Evolutionary conservation across 2,888 invertebrate genomes (phyloP), one percentile per base, ranked within the genome.

Genomic region (Unio pictorum): DNA sequence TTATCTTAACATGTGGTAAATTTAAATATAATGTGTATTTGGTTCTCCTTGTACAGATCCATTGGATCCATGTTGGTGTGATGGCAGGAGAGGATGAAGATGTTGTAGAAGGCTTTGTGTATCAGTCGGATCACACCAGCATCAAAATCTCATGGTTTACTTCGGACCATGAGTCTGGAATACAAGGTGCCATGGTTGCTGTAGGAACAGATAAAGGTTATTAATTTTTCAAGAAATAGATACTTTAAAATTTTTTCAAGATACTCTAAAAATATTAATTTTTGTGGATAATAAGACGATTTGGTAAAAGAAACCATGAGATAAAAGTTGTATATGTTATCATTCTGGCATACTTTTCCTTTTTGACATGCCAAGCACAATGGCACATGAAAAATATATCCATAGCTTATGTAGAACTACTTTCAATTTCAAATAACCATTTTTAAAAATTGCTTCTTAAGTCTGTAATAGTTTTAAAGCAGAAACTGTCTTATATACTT

Each of bases 91-190:
- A 75, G 55, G 73, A 74, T 26, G 83, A 84, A 61, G 75, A 76
- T 57, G 54, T 72, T 15, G 63, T 81, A 4, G 75, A 78, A 26
- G 81, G 79, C 2, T 73, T 72, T 62, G 79, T 82, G 20, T 70
- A 76, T 64, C 81, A 81, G 64, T 71, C 80, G 15, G 81, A 82
- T 64, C 72, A 67, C 34, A 61, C 75, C 7, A 80, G 81, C 18
- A 82, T 84, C 67, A 78, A 80, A 66, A 74, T 78, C n/a, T 78
- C 74, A 0, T 84, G 81, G 81, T 60, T 71, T 23, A 80, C 79
- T 28, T 64, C 55, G 17, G 84, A 84, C 64, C 71, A 62, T 11
- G 79, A 83, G 67, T 79, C 79, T 58, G 77, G 77, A 1, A 71
- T 83, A 17, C 26, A 64, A 11, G 65, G 63, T 15, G 77, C 79